These are phyloP conservation scores for Acrobeloides nanus DNA, from an alignment of 2,888 invertebrate species.

Conservation along the genomic window DNA sequence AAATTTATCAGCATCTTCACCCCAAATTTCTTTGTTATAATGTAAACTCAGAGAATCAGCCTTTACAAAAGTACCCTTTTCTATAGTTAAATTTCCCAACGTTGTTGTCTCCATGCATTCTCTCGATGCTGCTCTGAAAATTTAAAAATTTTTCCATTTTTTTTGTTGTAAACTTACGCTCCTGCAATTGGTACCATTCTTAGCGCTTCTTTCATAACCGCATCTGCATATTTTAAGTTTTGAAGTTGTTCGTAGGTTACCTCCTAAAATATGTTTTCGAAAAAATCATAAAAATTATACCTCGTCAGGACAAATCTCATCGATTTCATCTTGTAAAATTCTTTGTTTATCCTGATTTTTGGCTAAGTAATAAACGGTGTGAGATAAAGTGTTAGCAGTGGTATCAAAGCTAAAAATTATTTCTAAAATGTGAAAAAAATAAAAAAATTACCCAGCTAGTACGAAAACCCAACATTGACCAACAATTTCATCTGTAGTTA, in stretches of 20 bases:
- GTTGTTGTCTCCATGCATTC: slow-evolving; percentile 31
- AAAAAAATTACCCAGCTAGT: slow-evolving; percentile 50
- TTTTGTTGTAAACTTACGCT: slow-evolving; percentile 12
- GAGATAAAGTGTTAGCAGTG: slow-evolving; percentile 57
- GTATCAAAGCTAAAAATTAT: slow-evolving; percentile 54
- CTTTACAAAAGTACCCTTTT: slow-evolving; percentile 31
- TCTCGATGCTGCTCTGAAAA: slow-evolving; percentile 32
- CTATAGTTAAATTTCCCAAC: slow-evolving; percentile 27
- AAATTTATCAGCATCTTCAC: slow-evolving; percentile 36
- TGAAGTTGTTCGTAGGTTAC: slow-evolving; percentile 23
- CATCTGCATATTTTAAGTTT: slow-evolving; percentile 15
- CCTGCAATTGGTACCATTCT: slow-evolving; percentile 19
- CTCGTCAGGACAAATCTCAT: slow-evolving; percentile 38
- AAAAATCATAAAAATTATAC: slow-evolving; percentile 11
- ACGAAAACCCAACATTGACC: slow-evolving; percentile 38
- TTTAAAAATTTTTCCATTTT: not conserved
- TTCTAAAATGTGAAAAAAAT: too few relatives aligned
- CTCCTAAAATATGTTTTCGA: slow-evolving; percentile 5
- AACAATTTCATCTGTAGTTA: slow-evolving; percentile 35
- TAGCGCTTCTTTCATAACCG: slow-evolving; percentile 22
- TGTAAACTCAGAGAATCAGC: slow-evolving; percentile 37
- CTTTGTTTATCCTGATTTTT: slow-evolving; percentile 55
- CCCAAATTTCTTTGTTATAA: slow-evolving; percentile 34
- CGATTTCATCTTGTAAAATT: slow-evolving; percentile 33
- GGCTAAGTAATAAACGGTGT: slow-evolving; percentile 56